Base-by-base conservation (phyloP, 2,888 invertebrate genomes). In the Lissonota sp. region DNA sequence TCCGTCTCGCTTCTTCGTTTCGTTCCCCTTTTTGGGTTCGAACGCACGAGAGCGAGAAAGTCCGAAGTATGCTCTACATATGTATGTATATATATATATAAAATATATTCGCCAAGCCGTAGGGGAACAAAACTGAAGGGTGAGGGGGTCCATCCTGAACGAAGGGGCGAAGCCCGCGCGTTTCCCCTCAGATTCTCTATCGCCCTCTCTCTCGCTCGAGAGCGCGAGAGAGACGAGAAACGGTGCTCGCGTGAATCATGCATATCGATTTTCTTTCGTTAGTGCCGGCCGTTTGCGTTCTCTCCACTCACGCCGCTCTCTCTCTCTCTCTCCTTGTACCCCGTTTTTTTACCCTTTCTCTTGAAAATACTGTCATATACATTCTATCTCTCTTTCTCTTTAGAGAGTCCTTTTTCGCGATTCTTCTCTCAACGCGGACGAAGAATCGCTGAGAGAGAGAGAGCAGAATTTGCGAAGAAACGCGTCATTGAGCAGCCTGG, bases 211-310 rank as follows among this genome's bases (percentile, higher is more conserved):
- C 64, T 44, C 62, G 58, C 44, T 12, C 26, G 42, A 62, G 26
- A 26, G 26, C 26, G 26, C 26, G 26, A 26, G 26, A 26, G 26
- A 26, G 26, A 26, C 1, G 3, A 1, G 26, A 26, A 44, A 42
- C 37, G 53, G 76, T 64, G 83, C 86, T 82, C 86, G 91, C 90
- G 90, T 92, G 92, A 92, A 92, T 92, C 92, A 92, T 91, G 91
- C 92, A 91, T 92, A 92, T 92, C 92, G 92, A 92, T 92, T 92
- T 92, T 92, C 90, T 89, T 88, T 86, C 84, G 87, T 87, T 87
- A 83, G 73, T 80, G 83, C 79, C 70, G 80, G 74, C 75, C 83
- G 83, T 85, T 84, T 82, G 83, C 73, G n/a, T 70, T 79, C 79
- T 79, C 74, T 64, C 72, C 39, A 53, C 40, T 62, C 49, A 16